A percentile compares a stretch with the other conserved stretches of the same genome.
Conservation (phyloP, 2,888 invertebrate species). For the Dyspetes luteomarginatus region DNA sequence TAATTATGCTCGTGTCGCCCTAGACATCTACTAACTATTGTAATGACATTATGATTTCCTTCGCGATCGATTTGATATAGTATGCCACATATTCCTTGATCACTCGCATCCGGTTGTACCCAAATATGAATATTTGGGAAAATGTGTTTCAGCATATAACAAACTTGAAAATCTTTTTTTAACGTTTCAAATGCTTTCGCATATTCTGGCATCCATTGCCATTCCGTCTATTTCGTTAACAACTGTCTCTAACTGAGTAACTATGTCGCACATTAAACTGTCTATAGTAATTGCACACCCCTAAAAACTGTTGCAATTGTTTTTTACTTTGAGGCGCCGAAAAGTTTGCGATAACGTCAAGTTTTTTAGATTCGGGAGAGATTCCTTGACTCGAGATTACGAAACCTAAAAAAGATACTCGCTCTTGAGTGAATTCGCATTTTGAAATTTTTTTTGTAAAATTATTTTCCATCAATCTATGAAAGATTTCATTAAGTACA, state of each 20-base stretch:
- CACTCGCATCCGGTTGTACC: conserved; percentile 63
- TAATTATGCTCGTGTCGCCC: background rate
- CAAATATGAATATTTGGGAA: conserved; percentile 40
- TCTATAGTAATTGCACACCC: conserved; percentile 44
- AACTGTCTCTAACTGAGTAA: conserved; percentile 22
- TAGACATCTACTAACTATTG: background rate
- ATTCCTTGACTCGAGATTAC: background rate
- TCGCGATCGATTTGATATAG: conserved; percentile 57
- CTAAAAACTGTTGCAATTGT: conserved; percentile 61
- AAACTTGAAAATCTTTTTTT: conserved; percentile 40
- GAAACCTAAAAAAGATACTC: background rate
- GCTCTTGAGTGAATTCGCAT: background rate
- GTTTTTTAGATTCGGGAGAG: background rate
- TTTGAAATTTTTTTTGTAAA: background rate
- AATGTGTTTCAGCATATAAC: conserved; percentile 46
- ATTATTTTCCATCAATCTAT: background rate
- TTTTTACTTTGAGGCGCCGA: conserved; percentile 67
- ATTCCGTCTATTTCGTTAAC: conserved; percentile 35
- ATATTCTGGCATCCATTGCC: background rate
- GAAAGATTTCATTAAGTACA: background rate
- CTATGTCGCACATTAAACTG: conserved; percentile 23
- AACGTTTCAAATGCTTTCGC: background rate
- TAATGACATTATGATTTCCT: conserved; percentile 19
- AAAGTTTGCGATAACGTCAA: conserved; percentile 56
- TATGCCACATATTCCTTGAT: conserved; percentile 62